Percentiles rank a stretch among this genome's conserved stretches.
Conservation (phyloP, 2,113 vertebrate species). For the Strix uralensis region DNA sequence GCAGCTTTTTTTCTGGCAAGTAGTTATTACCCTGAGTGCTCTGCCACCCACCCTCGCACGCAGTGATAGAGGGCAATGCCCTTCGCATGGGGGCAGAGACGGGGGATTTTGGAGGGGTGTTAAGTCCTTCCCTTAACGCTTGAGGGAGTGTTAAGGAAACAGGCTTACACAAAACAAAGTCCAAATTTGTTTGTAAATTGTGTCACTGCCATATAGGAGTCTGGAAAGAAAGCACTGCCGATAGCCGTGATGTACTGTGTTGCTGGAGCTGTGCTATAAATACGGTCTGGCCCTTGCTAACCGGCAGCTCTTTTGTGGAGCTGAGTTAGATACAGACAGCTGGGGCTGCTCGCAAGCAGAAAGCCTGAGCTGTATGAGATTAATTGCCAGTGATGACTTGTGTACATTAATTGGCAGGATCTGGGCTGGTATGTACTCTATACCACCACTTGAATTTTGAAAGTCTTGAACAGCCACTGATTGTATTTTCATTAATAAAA, state of each 20-base stretch:
- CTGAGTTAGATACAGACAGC: accelerated
- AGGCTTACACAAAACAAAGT: neutral
- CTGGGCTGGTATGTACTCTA: neutral
- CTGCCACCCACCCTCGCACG: neutral
- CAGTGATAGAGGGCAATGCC: neutral
- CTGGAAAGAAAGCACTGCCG: neutral
- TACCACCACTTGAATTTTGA: neutral
- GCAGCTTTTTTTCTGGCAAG: neutral
- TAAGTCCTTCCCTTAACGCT: neutral
- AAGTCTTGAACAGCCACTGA: neutral
- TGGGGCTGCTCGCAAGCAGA: neutral
- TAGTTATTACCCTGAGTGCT: neutral
- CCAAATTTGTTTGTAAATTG: neutral
- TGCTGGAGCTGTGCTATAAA: neutral
- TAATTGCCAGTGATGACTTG: neutral
- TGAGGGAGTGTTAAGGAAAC: neutral
- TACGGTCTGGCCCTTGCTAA: accelerated
- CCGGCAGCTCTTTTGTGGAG: neutral
- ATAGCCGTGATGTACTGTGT: neutral
- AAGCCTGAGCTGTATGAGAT: neutral
- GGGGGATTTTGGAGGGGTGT: neutral
- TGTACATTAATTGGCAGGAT: neutral
- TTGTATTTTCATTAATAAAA: neutral
- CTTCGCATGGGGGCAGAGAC: neutral
- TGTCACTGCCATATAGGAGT: neutral